Evolutionary conservation across 2,888 invertebrate species (phyloP).

Genomic region (Azorinus chamasolen): DNA sequence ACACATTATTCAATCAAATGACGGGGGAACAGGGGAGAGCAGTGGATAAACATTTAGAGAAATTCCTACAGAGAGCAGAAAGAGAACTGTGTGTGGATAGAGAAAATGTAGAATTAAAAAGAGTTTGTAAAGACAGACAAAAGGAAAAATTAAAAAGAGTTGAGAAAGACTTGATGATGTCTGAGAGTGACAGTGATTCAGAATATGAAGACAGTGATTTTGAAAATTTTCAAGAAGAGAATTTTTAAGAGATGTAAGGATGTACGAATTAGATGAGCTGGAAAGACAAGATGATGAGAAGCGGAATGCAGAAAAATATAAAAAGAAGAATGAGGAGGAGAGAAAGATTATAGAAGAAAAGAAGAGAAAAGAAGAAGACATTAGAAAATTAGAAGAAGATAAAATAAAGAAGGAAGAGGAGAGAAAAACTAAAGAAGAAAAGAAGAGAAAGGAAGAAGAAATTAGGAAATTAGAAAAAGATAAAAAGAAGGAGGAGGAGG

Average conservation of each 20-base stretch:
- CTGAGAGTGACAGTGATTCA: not conserved
- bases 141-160: not conserved
- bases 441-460: not conserved
- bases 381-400: not conserved
- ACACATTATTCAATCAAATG: not conserved
- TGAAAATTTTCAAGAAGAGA: not conserved
- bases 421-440: not conserved
- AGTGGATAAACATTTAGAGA: slow-evolving; percentile 1
- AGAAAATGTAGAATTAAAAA: slow-evolving; percentile 10
- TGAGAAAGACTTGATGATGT: not conserved
- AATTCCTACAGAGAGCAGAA: slow-evolving; percentile 1
- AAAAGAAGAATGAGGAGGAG: not conserved
- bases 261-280: not conserved
- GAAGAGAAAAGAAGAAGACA: not conserved
- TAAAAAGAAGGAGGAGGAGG: not conserved
- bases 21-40: slow-evolving; percentile 6
- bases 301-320: not conserved
- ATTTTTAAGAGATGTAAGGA: too few relatives aligned
- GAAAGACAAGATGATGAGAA: not conserved
- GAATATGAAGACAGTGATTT: not conserved
- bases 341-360: not conserved
- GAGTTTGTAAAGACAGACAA: not conserved
- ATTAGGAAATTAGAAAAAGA: not conserved
- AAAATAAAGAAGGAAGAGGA: not conserved
- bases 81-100: slow-evolving; percentile 7